Evolutionary conservation across 2,797 vertebrate genomes (phyloP).

Genomic region (Helostoma temminkii): DNA sequence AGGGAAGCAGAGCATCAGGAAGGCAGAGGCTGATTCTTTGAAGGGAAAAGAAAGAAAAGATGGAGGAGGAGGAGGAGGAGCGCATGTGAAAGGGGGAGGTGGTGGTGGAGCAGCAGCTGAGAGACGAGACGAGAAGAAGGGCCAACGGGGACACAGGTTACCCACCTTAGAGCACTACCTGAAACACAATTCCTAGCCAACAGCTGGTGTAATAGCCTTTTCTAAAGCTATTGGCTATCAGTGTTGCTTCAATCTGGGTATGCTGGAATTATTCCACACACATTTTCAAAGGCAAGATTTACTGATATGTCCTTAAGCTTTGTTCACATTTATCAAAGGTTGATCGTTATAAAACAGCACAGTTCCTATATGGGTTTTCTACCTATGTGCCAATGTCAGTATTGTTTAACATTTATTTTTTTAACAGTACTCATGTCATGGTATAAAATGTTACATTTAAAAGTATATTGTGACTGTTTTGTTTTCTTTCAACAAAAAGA

Average conservation of each 20-base stretch:
- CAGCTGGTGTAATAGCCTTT: not conserved
- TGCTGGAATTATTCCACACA: not conserved
- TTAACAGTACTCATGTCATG: not conserved
- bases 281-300: not conserved
- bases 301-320: not conserved
- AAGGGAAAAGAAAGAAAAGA: slow-evolving; percentile 54
- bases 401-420: slow-evolving; percentile 4
- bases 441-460: slow-evolving; percentile 9
- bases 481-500: slow-evolving; percentile 11
- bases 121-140: slow-evolving; percentile 55
- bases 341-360: not conserved
- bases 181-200: slow-evolving; percentile 53
- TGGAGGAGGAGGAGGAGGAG: slow-evolving; percentile 49
- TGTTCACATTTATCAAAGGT: slow-evolving; percentile 9
- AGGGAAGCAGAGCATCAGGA: slow-evolving; percentile 66
- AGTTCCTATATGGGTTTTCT: not conserved
- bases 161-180: slow-evolving; percentile 71
- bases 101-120: slow-evolving; percentile 45
- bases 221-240: not conserved
- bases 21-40: slow-evolving; percentile 53
- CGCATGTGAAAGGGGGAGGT: slow-evolving; percentile 41
- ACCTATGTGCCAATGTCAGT: not conserved
- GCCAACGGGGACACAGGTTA: slow-evolving; percentile 66
- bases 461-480: not conserved
- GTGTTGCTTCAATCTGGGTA: not conserved